phyloP scores from a whole-genome alignment of 2,113 vertebrate species.

The Dipodomys stephensi region DNA sequence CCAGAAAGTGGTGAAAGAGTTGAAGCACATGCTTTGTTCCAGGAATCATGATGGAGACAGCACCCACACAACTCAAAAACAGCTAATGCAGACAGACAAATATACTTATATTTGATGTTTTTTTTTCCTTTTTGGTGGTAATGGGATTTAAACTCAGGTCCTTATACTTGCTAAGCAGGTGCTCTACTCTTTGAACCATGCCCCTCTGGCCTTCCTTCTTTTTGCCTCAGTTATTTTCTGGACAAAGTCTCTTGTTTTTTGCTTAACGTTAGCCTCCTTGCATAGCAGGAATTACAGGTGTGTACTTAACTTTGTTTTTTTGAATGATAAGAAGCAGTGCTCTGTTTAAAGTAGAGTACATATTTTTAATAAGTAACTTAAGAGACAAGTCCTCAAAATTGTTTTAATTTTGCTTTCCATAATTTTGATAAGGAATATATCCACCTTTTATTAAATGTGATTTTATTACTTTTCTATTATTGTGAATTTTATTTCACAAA shows the following conservation, averaged over 20 bases:
- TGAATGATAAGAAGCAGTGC: not conserved
- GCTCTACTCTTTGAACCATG: too few relatives aligned
- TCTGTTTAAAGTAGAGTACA: not conserved
- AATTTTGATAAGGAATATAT: slow-evolving; percentile 38
- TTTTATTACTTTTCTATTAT: slow-evolving; percentile 51
- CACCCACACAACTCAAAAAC: not conserved
- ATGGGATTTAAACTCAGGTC: too few relatives aligned
- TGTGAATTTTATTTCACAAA: slow-evolving; percentile 56
- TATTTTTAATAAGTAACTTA: slow-evolving; percentile 58
- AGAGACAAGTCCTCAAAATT: slow-evolving; percentile 53
- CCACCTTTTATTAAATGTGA: slow-evolving; percentile 56
- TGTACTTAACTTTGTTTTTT: not conserved
- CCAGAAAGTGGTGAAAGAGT: not conserved
- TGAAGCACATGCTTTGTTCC: not conserved
- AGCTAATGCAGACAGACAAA: not conserved
- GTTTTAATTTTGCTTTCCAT: slow-evolving; percentile 51
- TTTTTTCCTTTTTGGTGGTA: not conserved
- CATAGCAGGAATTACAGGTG: too few relatives aligned
- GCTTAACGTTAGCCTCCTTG: too few relatives aligned
- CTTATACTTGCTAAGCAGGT: too few relatives aligned
- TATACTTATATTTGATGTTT: not conserved
- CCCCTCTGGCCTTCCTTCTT: too few relatives aligned
- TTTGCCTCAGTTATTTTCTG: too few relatives aligned
- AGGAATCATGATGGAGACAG: not conserved
- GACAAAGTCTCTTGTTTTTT: too few relatives aligned